phyloP scores from a whole-genome alignment of 2,113 vertebrate genomes.

The Cricetomys ansorgei region DNA sequence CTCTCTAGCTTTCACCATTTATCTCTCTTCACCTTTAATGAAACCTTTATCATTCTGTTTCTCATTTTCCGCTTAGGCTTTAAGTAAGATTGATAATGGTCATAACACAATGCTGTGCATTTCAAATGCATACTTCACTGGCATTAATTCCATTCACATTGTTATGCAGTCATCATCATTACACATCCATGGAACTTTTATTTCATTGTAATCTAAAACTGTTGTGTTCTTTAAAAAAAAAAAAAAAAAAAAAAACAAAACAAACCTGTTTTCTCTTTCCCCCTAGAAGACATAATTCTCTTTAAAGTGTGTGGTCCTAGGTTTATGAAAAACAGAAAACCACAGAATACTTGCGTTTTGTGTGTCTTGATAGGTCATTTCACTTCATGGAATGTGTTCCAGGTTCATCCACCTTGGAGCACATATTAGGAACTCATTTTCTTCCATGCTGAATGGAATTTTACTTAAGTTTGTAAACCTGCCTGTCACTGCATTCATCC shows the following conservation, averaged over 20 bases:
- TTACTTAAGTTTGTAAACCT: background rate
- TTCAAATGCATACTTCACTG: background rate
- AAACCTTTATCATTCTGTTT: background rate
- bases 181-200: background rate
- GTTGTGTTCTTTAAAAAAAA: background rate
- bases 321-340: background rate
- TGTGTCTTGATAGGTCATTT: background rate
- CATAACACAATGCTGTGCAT: background rate
- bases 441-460: background rate
- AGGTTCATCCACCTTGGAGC: background rate
- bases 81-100: background rate
- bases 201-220: background rate
- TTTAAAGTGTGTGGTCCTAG: background rate
- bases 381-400: background rate
- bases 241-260: no score
- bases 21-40: background rate
- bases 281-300: background rate
- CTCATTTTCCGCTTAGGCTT: background rate
- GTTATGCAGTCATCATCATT: background rate
- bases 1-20: background rate
- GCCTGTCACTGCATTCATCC: background rate
- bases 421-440: background rate
- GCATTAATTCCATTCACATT: background rate
- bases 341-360: background rate
- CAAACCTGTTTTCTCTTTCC: fast-evolving